A percentile compares a stretch with the other conserved stretches of the same genome.
phyloP scores from a whole-genome alignment of 30 jellyfish, hydroid and myxozoan genomes.

The Turritopsis dohrnii region DNA sequence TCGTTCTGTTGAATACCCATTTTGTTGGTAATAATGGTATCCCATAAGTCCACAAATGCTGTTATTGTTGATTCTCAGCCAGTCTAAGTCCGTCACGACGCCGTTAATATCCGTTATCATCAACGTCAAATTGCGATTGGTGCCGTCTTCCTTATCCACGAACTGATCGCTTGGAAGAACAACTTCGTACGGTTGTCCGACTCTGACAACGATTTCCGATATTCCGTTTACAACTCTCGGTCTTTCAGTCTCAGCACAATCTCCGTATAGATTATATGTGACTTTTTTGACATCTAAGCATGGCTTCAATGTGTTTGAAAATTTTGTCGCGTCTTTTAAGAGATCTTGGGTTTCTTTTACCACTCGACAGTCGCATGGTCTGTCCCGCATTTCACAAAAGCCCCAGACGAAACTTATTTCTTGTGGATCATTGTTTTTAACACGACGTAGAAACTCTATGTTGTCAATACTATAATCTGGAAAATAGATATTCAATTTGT shows the following conservation, averaged over 20 bases:
- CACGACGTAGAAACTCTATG: not conserved
- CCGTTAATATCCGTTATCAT: not conserved
- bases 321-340: not conserved
- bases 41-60: slow-evolving; percentile 60
- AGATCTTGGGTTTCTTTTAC: slow-evolving; percentile 21
- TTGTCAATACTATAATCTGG: not conserved
- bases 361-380: slow-evolving; percentile 20
- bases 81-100: not conserved
- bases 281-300: not conserved
- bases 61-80: slow-evolving; percentile 18
- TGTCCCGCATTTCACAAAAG: slow-evolving; percentile 12
- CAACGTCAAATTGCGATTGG: slow-evolving; percentile 13
- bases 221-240: slow-evolving; percentile 17
- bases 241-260: slow-evolving; percentile 17
- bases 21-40: not conserved
- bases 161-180: slow-evolving; percentile 24
- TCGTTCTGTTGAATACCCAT: slow-evolving; percentile 14
- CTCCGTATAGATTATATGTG: slow-evolving; percentile 19
- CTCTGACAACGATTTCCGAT: slow-evolving; percentile 14
- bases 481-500: slow-evolving; percentile 11
- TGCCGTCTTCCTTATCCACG: slow-evolving; percentile 30
- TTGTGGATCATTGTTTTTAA: not conserved
- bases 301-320: not conserved
- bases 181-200: not conserved
- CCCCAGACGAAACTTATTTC: slow-evolving; percentile 16